Evolutionary conservation across 2,113 vertebrate species (phyloP).

Genomic region (Laticauda laticaudata): DNA sequence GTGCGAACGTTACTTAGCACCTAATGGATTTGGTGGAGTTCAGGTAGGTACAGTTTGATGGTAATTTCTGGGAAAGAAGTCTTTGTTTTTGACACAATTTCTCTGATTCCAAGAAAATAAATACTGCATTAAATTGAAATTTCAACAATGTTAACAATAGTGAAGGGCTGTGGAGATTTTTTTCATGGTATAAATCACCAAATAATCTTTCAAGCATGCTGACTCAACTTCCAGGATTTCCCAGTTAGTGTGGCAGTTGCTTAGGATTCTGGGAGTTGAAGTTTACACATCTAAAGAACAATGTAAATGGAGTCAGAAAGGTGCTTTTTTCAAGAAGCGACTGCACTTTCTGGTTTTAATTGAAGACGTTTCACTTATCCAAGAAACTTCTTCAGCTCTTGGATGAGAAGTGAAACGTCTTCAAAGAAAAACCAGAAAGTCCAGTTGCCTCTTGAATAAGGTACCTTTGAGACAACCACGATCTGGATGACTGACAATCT

Average conservation of each 20-base stretch:
- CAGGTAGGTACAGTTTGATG: slow-evolving; percentile 72
- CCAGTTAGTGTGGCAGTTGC: background rate
- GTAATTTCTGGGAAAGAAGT: background rate
- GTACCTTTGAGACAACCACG: too few species aligned
- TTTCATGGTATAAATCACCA: background rate
- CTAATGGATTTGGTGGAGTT: slow-evolving; percentile 83
- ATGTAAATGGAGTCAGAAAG: background rate
- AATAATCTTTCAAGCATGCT: background rate
- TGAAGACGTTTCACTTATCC: too few species aligned
- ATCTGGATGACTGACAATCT: too few species aligned
- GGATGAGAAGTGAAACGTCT: too few species aligned
- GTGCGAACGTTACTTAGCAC: slow-evolving; percentile 83
- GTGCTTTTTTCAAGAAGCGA: too few species aligned
- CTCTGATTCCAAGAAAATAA: background rate
- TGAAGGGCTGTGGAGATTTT: background rate
- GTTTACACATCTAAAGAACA: background rate
- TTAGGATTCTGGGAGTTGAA: background rate
- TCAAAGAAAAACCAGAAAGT: too few species aligned
- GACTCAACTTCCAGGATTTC: background rate
- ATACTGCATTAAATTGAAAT: background rate
- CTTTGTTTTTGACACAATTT: background rate
- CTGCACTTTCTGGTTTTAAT: too few species aligned
- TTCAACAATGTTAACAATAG: background rate
- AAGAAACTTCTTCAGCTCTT: too few species aligned
- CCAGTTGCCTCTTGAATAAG: too few species aligned